Conservation (phyloP, 1,140 invertebrate genomes). For the Trialeurodes vaporariorum region DNA sequence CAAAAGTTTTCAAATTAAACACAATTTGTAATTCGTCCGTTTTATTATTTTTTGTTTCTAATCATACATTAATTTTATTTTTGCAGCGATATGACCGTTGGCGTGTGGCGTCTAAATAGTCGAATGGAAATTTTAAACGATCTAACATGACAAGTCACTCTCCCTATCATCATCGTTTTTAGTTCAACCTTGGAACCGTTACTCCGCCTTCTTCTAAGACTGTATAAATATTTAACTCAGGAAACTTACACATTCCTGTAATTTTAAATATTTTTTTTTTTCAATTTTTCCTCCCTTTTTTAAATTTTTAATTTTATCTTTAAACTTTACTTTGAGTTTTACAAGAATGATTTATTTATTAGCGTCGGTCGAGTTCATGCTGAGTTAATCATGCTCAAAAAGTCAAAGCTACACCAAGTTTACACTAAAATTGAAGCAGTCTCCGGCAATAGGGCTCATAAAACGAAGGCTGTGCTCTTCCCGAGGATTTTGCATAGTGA, state of each 20-base stretch:
- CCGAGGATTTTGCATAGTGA: too few species aligned
- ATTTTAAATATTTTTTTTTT: too few species aligned
- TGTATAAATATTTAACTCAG: not conserved
- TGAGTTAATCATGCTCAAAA: too few species aligned
- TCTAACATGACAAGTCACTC: not conserved
- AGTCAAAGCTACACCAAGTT: too few species aligned
- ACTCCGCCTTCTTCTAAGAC: not conserved
- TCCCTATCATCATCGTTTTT: not conserved
- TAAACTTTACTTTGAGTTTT: not conserved
- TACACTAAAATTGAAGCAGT: too few species aligned
- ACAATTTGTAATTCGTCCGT: not conserved
- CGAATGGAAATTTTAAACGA: slow-evolving; percentile 6
- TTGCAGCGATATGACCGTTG: slow-evolving; percentile 21
- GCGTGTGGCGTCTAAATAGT: slow-evolving; percentile 19
- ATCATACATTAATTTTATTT: slow-evolving; percentile 15
- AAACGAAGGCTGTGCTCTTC: too few species aligned
- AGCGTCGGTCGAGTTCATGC: too few species aligned
- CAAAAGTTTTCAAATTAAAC: slow-evolving; percentile 8
- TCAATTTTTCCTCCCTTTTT: too few species aligned
- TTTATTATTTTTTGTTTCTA: slow-evolving; percentile 3
- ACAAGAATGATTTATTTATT: not conserved
- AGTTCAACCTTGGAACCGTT: not conserved
- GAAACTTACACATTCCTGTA: not conserved
- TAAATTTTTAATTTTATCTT: too few species aligned
- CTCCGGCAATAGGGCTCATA: too few species aligned